These are phyloP conservation scores for Physocephala rufipes DNA, from an alignment of 2,888 invertebrate species.

Conservation along the genomic window DNA sequence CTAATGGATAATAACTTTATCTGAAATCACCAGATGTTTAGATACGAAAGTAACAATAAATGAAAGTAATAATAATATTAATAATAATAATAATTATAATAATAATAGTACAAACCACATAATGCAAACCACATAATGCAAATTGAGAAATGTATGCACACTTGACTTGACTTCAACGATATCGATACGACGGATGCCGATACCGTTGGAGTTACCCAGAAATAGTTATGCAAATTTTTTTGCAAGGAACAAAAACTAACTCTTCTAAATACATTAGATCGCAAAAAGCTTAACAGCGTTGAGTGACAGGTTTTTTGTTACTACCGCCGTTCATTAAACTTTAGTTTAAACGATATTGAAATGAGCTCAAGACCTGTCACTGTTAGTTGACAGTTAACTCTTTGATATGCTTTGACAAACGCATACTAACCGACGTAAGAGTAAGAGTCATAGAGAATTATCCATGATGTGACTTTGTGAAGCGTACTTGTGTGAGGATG, in stretches of 20 bases:
- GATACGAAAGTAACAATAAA: not conserved
- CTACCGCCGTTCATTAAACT: not conserved
- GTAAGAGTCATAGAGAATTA: slow-evolving; percentile 28
- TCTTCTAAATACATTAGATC: not conserved
- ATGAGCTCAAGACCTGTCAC: not conserved
- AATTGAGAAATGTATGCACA: not conserved
- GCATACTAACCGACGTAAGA: slow-evolving; percentile 1
- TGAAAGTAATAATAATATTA: too few species aligned
- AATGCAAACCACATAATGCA: too few species aligned
- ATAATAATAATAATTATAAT: too few species aligned
- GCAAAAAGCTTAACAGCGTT: not conserved
- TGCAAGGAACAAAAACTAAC: too few species aligned
- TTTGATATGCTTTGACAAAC: slow-evolving; percentile 12
- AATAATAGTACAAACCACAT: too few species aligned
- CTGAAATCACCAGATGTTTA: not conserved
- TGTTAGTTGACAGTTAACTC: slow-evolving; percentile 13
- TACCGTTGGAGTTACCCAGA: too few species aligned
- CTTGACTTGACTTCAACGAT: too few species aligned
- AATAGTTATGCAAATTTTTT: slow-evolving; percentile 4
- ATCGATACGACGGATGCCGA: too few species aligned
- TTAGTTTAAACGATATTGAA: not conserved
- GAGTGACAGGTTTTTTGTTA: slow-evolving; percentile 4
- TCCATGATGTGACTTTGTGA: not conserved
- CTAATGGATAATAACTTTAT: slow-evolving; percentile 9
- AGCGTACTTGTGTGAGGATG: too few species aligned